Percentiles rank a stretch among this genome's conserved stretches.
Evolutionary conservation across 1,140 invertebrate genomes (phyloP).

Genomic region (Eriocheir sinensis): DNA sequence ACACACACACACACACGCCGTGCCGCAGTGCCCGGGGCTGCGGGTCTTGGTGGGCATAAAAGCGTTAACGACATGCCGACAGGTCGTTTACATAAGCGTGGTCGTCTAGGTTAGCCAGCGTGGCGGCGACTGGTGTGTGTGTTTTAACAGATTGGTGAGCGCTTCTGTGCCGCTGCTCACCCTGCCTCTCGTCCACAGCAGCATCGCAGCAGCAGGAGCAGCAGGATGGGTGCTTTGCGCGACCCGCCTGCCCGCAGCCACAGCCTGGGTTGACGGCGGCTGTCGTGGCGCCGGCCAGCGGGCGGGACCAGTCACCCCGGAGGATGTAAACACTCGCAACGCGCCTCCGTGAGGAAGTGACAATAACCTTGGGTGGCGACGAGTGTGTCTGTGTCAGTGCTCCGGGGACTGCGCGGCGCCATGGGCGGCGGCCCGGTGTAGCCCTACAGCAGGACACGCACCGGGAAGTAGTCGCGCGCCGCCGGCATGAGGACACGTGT

Average conservation of each 20-base stretch:
- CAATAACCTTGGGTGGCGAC: background rate
- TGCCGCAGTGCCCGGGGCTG: background rate
- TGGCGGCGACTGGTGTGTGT: background rate
- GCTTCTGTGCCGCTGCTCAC: background rate
- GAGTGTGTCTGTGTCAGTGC: background rate
- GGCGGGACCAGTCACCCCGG: background rate
- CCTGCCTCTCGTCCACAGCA: background rate
- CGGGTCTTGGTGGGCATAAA: background rate
- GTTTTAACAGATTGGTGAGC: background rate
- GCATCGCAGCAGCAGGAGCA: background rate
- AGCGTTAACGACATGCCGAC: background rate
- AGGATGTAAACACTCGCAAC: background rate
- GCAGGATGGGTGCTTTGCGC: too few relatives aligned
- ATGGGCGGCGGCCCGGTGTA: background rate
- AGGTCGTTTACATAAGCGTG: background rate
- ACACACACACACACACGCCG: background rate
- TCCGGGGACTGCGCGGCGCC: background rate
- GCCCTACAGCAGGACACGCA: background rate
- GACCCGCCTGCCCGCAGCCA: background rate
- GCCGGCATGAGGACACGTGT: background rate
- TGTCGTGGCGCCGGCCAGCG: background rate
- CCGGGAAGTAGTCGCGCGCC: background rate
- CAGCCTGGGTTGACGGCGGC: background rate
- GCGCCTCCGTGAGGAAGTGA: background rate
- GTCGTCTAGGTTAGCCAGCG: background rate